A percentile compares a stretch with the other conserved stretches of the same genome.
phyloP scores from a whole-genome alignment of 2,797 vertebrate species.

The Phalanger gymnotis region DNA sequence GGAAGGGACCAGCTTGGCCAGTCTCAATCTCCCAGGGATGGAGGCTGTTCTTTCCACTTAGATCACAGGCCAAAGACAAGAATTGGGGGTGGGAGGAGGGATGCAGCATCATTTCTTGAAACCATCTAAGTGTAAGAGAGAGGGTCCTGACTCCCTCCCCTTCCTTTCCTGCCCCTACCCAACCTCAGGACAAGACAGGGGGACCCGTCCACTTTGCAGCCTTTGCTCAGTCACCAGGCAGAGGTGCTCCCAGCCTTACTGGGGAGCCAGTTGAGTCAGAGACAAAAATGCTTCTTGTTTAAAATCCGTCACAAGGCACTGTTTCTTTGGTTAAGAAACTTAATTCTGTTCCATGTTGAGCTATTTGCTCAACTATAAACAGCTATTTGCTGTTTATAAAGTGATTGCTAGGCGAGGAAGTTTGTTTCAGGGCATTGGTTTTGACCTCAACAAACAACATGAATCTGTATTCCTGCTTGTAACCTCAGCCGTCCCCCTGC shows the following conservation, averaged over 20 bases:
- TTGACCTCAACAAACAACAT: constrained; percentile 27
- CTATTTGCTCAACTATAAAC: too few species aligned
- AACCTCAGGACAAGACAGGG: neutral
- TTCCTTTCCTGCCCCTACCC: constrained; percentile 34
- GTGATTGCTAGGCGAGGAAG: constrained; percentile 40
- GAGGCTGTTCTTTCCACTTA: neutral
- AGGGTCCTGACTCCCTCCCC: constrained; percentile 34
- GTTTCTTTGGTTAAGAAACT: constrained; percentile 54
- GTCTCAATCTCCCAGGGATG: constrained; percentile 32
- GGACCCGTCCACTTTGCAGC: neutral
- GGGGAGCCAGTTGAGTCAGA: neutral
- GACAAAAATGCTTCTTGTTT: neutral
- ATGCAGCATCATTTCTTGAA: neutral
- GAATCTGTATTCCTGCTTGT: neutral
- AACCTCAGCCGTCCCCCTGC: neutral
- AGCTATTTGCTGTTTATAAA: constrained; percentile 50
- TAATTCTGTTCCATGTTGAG: constrained; percentile 42
- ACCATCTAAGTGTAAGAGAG: neutral
- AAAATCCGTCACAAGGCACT: constrained; percentile 25
- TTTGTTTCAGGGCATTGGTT: neutral
- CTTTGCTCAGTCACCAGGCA: neutral
- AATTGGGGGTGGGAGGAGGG: neutral
- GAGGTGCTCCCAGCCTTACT: too few species aligned
- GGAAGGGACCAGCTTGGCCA: neutral
- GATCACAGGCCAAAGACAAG: neutral